These are phyloP conservation scores for Apodemia mormo DNA, from an alignment of 2,888 invertebrate genomes.

Conservation along the genomic window DNA sequence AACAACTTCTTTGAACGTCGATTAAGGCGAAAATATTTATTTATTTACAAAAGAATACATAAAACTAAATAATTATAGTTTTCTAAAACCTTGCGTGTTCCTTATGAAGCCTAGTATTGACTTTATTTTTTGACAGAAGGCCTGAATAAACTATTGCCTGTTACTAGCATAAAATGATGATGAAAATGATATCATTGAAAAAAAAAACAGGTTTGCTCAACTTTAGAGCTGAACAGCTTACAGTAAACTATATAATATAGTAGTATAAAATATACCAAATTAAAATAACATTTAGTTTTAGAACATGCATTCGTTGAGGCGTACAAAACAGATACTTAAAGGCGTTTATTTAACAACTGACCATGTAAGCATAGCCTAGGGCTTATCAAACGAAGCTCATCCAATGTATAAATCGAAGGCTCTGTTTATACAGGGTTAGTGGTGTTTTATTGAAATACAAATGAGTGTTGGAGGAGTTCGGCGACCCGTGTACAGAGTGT, in stretches of 20 bases:
- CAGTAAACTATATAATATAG: no score
- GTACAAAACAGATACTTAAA: conserved; percentile 1
- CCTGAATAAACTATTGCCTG: no score
- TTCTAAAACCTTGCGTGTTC: no score
- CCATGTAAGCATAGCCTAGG: conserved; percentile 41
- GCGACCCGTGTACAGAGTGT: conserved; percentile 64
- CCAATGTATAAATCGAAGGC: conserved; percentile 59
- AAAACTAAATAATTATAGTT: no score
- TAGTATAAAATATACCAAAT: neutral
- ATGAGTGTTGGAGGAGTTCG: conserved; percentile 66
- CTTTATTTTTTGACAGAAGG: no score
- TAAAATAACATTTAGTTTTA: neutral
- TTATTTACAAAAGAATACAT: no score
- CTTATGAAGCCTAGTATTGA: no score
- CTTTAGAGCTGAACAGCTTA: neutral
- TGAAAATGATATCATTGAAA: neutral
- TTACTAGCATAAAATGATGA: no score
- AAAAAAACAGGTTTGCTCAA: neutral
- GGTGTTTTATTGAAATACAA: conserved; percentile 79
- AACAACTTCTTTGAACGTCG: no score
- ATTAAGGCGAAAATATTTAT: no score
- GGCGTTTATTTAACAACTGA: conserved; percentile 26
- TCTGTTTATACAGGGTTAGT: conserved; percentile 78
- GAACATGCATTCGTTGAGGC: neutral
- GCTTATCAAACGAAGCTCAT: conserved; percentile 47